Conservation (phyloP, 2,797 vertebrate genomes). For the Chromobotia macracanthus region DNA sequence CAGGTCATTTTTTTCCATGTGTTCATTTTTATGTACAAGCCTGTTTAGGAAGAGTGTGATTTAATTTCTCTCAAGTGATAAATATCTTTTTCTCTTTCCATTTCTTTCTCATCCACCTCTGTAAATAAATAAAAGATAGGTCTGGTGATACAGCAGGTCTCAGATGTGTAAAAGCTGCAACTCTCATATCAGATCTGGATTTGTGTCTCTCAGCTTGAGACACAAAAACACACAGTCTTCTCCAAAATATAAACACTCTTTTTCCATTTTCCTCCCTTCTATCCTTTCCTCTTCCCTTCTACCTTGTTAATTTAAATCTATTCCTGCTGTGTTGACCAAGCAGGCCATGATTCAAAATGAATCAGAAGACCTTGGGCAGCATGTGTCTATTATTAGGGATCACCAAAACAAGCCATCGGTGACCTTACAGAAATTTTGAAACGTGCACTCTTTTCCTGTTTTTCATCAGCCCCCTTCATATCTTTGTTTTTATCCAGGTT, state of each 20-base stretch:
- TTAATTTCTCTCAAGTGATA: slow-evolving; percentile 60
- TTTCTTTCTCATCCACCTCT: slow-evolving; percentile 15
- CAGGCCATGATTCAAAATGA: slow-evolving; percentile 94
- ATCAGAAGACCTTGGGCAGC: slow-evolving; percentile 91
- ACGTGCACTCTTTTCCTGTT: slow-evolving; percentile 82
- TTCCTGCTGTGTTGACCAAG: slow-evolving; percentile 81
- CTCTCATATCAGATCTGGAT: slow-evolving; percentile 86
- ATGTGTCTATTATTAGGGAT: slow-evolving; percentile 98
- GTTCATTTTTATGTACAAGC: slow-evolving; percentile 4
- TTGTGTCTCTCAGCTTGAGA: slow-evolving; percentile 85
- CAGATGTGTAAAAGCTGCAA: slow-evolving; percentile 83
- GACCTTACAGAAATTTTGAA: slow-evolving; percentile 91
- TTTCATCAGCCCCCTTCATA: slow-evolving; percentile 66
- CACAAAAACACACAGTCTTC: slow-evolving; percentile 73
- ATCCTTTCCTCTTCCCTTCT: slow-evolving; percentile 23
- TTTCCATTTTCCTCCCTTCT: slow-evolving; percentile 8
- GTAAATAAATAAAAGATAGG: slow-evolving; percentile 87
- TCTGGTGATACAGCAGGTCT: slow-evolving; percentile 79
- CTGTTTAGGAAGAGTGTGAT: not conserved
- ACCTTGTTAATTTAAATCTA: slow-evolving; percentile 83
- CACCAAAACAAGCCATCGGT: slow-evolving; percentile 81
- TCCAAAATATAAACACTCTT: slow-evolving; percentile 30
- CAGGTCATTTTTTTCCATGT: not conserved
- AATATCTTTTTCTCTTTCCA: slow-evolving; percentile 33
- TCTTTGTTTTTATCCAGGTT: slow-evolving; percentile 53